A percentile compares a stretch with the other conserved stretches of the same genome.
Conservation (phyloP, 2,888 invertebrate genomes). For the Drosophila limbata region DNA sequence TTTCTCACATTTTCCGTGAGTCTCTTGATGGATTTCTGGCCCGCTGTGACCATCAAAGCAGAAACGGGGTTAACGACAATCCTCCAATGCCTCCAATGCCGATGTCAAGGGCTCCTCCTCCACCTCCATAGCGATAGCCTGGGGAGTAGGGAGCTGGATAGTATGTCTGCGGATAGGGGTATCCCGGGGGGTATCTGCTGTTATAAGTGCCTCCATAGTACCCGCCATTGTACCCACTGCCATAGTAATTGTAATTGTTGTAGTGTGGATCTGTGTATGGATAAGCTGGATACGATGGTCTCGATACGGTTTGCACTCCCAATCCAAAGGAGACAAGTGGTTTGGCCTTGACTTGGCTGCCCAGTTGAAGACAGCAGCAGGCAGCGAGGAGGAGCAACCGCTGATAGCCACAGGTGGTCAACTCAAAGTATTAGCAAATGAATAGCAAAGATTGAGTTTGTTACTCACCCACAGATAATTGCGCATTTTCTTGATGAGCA, state of each 20-base stretch:
- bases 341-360: slow-evolving; percentile 46
- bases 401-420: slow-evolving; percentile 36
- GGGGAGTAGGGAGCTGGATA: slow-evolving; percentile 21
- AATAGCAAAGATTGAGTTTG: neutral
- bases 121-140: slow-evolving; percentile 59
- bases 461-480: slow-evolving; percentile 54
- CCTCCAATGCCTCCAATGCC: slow-evolving; percentile 67
- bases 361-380: slow-evolving; percentile 37
- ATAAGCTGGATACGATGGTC: slow-evolving; percentile 26
- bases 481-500: slow-evolving; percentile 47
- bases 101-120: slow-evolving; percentile 59
- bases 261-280: slow-evolving; percentile 42
- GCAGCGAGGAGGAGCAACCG: slow-evolving; percentile 31
- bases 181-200: slow-evolving; percentile 22
- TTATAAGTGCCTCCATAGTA: slow-evolving; percentile 34
- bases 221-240: slow-evolving; percentile 9
- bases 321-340: slow-evolving; percentile 63
- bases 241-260: slow-evolving; percentile 54
- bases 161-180: slow-evolving; percentile 12
- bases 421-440: slow-evolving; percentile 18
- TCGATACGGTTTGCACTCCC: slow-evolving; percentile 39
- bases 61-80: slow-evolving; percentile 58
- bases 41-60: slow-evolving; percentile 56
- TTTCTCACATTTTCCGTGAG: slow-evolving; percentile 7
- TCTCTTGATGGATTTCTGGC: slow-evolving; percentile 33